Evolutionary conservation across 2,113 vertebrate species (phyloP).

Genomic region (Onychostruthus taczanowskii): DNA sequence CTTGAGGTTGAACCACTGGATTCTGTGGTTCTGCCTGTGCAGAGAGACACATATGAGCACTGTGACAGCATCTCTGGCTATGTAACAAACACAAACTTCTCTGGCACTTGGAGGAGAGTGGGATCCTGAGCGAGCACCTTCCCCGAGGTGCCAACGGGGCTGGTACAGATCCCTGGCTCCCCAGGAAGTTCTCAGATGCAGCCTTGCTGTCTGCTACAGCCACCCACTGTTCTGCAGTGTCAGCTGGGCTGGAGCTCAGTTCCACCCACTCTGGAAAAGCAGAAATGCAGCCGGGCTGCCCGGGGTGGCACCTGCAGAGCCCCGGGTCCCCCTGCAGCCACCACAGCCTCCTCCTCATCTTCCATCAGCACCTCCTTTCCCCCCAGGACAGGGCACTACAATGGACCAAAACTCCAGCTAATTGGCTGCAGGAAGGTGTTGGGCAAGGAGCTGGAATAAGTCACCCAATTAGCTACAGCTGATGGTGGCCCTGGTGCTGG

Average conservation of each 20-base stretch:
- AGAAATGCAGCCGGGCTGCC: background rate
- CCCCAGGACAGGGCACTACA: background rate
- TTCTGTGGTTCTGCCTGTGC: background rate
- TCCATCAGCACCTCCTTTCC: background rate
- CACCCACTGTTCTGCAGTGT: constrained; percentile 38
- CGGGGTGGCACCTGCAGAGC: background rate
- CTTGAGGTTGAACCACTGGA: background rate
- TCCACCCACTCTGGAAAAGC: background rate
- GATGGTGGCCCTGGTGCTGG: background rate
- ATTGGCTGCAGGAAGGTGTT: background rate
- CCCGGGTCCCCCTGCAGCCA: fast-evolving
- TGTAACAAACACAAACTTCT: background rate
- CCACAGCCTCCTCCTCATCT: background rate
- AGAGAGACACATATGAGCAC: background rate
- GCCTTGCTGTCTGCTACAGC: constrained; percentile 30
- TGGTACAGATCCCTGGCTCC: background rate
- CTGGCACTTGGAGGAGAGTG: background rate
- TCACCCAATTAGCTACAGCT: background rate
- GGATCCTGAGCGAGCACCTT: background rate
- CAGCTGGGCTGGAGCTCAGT: constrained; percentile 48
- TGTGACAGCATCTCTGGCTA: background rate
- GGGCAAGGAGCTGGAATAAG: background rate
- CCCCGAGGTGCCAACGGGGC: background rate
- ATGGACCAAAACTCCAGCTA: background rate
- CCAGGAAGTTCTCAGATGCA: background rate